Percentiles rank a stretch among this genome's conserved stretches.
These are phyloP conservation scores for Tipula lateralis DNA, from an alignment of 2,888 invertebrate species.

Conservation along the genomic window DNA sequence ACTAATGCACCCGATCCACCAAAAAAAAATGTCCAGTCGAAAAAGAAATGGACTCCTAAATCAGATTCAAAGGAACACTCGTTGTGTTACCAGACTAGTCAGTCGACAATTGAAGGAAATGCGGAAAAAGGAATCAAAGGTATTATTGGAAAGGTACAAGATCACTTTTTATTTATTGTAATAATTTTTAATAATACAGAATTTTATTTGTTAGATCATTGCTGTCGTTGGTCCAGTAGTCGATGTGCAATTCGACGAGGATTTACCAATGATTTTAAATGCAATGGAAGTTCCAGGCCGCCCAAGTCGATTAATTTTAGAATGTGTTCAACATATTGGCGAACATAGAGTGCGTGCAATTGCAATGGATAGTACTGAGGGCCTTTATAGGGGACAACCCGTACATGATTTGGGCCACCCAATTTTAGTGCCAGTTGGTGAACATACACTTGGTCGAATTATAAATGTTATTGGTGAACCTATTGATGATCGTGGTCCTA, in stretches of 20 bases:
- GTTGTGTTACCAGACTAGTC: not conserved
- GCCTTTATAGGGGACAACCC: slow-evolving; percentile 77
- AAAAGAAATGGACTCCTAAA: not conserved
- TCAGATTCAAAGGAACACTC: not conserved
- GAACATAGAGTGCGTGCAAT: slow-evolving; percentile 86
- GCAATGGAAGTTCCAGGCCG: slow-evolving; percentile 87
- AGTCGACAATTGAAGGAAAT: not conserved
- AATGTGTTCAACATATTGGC: slow-evolving; percentile 86
- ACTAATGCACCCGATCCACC: not conserved
- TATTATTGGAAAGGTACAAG: not conserved
- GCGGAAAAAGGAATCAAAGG: not conserved
- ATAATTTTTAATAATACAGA: too few species aligned
- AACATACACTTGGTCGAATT: slow-evolving; percentile 84
- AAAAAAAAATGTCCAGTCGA: too few species aligned
- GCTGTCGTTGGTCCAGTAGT: slow-evolving; percentile 97
- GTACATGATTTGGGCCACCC: slow-evolving; percentile 79
- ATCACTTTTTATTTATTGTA: not conserved
- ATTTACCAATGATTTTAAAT: slow-evolving; percentile 85
- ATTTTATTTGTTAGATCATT: slow-evolving; percentile 55
- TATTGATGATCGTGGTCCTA: slow-evolving; percentile 83
- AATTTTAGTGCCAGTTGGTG: slow-evolving; percentile 88
- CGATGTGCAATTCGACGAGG: slow-evolving; percentile 90
- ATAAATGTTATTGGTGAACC: slow-evolving; percentile 87
- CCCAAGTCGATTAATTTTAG: slow-evolving; percentile 71
- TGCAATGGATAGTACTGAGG: slow-evolving; percentile 92